Evolutionary conservation across 2,888 invertebrate genomes (phyloP).

Genomic region (Monochamus alternatus): DNA sequence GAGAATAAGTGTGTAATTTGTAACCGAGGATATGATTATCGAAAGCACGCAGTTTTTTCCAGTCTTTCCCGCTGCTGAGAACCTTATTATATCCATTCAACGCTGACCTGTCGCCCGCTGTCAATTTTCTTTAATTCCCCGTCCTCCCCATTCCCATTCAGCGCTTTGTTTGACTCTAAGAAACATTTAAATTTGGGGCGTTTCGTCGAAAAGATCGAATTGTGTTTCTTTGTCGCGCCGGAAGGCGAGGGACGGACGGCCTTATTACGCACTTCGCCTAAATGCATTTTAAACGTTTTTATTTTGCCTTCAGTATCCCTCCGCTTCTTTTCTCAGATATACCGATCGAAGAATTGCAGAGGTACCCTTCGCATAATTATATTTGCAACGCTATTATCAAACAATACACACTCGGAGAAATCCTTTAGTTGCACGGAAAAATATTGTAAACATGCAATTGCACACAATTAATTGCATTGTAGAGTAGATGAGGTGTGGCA

Average conservation of each 20-base stretch:
- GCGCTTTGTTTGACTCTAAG: constrained; percentile 62
- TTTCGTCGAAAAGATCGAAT: constrained; percentile 54
- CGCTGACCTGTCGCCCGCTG: constrained; percentile 52
- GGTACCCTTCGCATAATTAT: too few species aligned
- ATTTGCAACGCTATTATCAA: too few species aligned
- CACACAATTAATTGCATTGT: too few species aligned
- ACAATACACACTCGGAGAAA: neutral
- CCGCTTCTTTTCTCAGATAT: too few species aligned
- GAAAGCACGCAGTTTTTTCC: constrained; percentile 48
- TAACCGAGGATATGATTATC: constrained; percentile 57
- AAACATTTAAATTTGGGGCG: constrained; percentile 66
- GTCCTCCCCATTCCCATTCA: constrained; percentile 61
- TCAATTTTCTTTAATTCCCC: constrained; percentile 61
- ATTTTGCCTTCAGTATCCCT: constrained; percentile 45
- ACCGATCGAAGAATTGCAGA: too few species aligned
- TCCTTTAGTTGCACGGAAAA: neutral
- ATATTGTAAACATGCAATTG: too few species aligned
- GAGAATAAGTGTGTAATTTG: constrained; percentile 55
- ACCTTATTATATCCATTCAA: constrained; percentile 46
- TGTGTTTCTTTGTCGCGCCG: constrained; percentile 35
- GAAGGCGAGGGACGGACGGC: constrained; percentile 46
- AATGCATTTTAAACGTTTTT: constrained; percentile 51
- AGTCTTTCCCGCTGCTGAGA: constrained; percentile 55
- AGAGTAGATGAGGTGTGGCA: too few species aligned
- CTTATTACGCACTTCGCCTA: constrained; percentile 49